Evolutionary conservation across 2,113 vertebrate genomes (phyloP).

Genomic region (Engystomops pustulosus): DNA sequence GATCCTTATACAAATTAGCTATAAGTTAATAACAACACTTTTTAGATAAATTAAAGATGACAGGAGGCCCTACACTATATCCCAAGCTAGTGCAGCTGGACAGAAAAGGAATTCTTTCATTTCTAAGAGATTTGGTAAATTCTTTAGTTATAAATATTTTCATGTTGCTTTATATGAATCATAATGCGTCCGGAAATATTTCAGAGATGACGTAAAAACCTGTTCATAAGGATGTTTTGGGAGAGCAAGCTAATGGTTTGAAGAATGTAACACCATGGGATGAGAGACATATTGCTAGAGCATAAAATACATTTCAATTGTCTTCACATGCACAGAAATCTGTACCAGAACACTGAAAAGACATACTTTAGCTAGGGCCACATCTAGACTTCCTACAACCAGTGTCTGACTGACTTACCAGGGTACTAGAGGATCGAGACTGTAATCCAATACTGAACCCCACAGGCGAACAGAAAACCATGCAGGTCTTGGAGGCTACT

Average conservation of each 20-base stretch:
- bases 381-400: too few species aligned
- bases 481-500: too few species aligned
- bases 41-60: slow-evolving; percentile 60
- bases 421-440: too few species aligned
- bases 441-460: too few species aligned
- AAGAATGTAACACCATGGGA: background rate
- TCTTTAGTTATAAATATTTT: slow-evolving; percentile 16
- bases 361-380: too few species aligned
- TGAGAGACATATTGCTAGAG: background rate
- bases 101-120: slow-evolving; percentile 45
- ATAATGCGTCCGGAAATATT: slow-evolving; percentile 3
- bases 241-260: background rate
- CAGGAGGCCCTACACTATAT: slow-evolving; percentile 50
- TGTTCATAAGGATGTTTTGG: background rate
- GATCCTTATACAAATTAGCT: slow-evolving; percentile 59
- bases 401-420: too few species aligned
- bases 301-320: background rate
- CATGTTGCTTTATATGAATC: background rate
- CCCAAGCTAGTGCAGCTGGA: slow-evolving; percentile 42
- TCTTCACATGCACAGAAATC: too few species aligned
- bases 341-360: too few species aligned
- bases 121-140: slow-evolving; percentile 51
- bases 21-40: slow-evolving; percentile 59
- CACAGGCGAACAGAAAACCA: too few species aligned
- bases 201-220: slow-evolving; percentile 27